Percentiles rank a stretch among this genome's conserved stretches.
phyloP scores from a whole-genome alignment of 2,888 invertebrate species.

The Hesperia comma region DNA sequence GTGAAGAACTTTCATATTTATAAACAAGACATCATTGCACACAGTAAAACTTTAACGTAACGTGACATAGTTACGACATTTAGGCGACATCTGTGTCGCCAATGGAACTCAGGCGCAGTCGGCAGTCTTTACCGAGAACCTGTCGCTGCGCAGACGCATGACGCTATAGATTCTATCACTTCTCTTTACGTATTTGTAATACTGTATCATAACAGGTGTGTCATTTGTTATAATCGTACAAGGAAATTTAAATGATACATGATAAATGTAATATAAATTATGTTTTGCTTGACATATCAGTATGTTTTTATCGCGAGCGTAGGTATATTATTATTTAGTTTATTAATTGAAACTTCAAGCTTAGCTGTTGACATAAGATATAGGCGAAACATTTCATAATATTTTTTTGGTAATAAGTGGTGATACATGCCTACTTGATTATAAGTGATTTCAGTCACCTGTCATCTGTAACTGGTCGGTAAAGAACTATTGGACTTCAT shows the following conservation, averaged over 20 bases:
- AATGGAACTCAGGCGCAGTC: too few species aligned
- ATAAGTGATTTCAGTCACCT: too few species aligned
- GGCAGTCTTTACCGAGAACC: constrained; percentile 1
- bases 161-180: constrained; percentile 17
- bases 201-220: constrained; percentile 17
- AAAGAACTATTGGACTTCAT: too few species aligned
- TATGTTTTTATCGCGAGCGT: not conserved
- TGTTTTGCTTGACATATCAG: constrained; percentile 7
- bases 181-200: constrained; percentile 5
- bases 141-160: not conserved
- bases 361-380: too few species aligned
- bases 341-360: too few species aligned
- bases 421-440: too few species aligned
- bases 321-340: too few species aligned
- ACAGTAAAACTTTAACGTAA: constrained; percentile 4
- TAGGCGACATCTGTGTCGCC: constrained; percentile 16
- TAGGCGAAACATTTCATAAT: too few species aligned
- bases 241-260: constrained; percentile 22
- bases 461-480: too few species aligned
- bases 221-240: constrained; percentile 11
- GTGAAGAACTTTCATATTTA: not conserved
- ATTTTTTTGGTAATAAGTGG: too few species aligned
- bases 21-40: not conserved
- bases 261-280: constrained; percentile 14
- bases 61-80: constrained; percentile 8